Base-by-base conservation (phyloP, 2,888 invertebrate species). In the Germaria angustata region DNA sequence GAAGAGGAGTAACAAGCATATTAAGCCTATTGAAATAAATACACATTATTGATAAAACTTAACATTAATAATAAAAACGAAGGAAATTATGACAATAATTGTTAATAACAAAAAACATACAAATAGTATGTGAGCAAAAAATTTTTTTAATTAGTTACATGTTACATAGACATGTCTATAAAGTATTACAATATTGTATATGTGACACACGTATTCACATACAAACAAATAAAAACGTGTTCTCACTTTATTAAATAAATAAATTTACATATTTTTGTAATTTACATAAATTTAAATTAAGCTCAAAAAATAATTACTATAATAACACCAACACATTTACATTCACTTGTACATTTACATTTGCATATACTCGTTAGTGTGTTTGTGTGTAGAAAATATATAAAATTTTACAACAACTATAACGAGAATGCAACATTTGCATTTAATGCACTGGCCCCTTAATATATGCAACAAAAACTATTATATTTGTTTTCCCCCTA, bases 201-300 rank as follows among this genome's bases (percentile, higher is more conserved):
- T 28, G 20, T 20, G 32, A 32, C 49, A 59, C 28, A 66, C 49
- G 39, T 34, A 15, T 2, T 8, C 13, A 57, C 41, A 41, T 9
- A 17, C 65, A 55, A 65, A 32, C 34, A 65, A 22, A 36, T 36
- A 49, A 73, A 76, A 76, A 76, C 75, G 69, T 76, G 82, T 79
- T 79, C 75, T 71, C 79, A 82, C 82, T 79, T 79, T 82, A 82
- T 82, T 82, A 82, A 82, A 82, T 82, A 71, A 79, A 82, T 79
- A 82, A 75, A 82, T 82, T 82, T 82, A 79, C 79, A 82, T 82
- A 82, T 76, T 82, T 82, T 79, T 76, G 82, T 76, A 79, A 82
- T 82, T 82, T 82, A 66, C 83, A 85, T 86, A 85, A 85, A 84
- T 85, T 85, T 79, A 83, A 85, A 86, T 86, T 86, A 86, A 84